Conservation (phyloP, 2,888 invertebrate species). For the Lithophane leautieri region DNA sequence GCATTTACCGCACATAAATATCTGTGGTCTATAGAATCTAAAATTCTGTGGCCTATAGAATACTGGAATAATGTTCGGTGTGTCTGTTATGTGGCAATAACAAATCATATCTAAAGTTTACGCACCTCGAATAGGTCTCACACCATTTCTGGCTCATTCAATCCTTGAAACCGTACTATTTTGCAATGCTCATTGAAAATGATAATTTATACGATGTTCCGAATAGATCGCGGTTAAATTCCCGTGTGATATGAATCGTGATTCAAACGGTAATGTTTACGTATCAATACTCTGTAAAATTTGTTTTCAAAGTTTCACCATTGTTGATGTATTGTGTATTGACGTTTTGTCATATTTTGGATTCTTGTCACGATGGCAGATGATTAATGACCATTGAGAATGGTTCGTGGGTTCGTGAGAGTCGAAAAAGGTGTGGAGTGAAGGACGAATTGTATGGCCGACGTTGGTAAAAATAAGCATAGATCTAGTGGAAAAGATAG, state of each 20-base stretch:
- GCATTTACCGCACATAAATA: not conserved
- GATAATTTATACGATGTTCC: slow-evolving; percentile 45
- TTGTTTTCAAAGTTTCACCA: slow-evolving; percentile 36
- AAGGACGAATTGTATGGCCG: not conserved
- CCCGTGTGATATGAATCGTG: slow-evolving; percentile 36
- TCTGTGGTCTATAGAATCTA: not conserved
- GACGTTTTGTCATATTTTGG: slow-evolving; percentile 31
- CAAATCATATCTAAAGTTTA: not conserved
- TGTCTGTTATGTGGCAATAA: not conserved
- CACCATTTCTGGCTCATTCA: slow-evolving; percentile 22
- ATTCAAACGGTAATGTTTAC: slow-evolving; percentile 36
- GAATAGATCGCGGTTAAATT: slow-evolving; percentile 38
- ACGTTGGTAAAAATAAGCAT: not conserved
- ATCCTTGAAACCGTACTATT: slow-evolving; percentile 37
- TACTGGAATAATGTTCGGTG: not conserved
- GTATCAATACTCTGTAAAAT: slow-evolving; percentile 35
- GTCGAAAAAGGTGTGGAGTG: slow-evolving; percentile 18
- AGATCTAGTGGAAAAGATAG: not conserved
- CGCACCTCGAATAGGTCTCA: slow-evolving; percentile 30
- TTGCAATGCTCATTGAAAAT: slow-evolving; percentile 36
- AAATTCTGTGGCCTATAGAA: not conserved
- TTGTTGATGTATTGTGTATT: slow-evolving; percentile 34
- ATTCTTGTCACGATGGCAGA: slow-evolving; percentile 46
- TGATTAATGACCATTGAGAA: slow-evolving; percentile 26
- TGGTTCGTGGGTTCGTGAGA: not conserved